Percentiles rank a stretch among this genome's conserved stretches.
These are phyloP conservation scores for Ditylenchus weischeri DNA, from an alignment of 2,888 invertebrate species.

Conservation along the genomic window DNA sequence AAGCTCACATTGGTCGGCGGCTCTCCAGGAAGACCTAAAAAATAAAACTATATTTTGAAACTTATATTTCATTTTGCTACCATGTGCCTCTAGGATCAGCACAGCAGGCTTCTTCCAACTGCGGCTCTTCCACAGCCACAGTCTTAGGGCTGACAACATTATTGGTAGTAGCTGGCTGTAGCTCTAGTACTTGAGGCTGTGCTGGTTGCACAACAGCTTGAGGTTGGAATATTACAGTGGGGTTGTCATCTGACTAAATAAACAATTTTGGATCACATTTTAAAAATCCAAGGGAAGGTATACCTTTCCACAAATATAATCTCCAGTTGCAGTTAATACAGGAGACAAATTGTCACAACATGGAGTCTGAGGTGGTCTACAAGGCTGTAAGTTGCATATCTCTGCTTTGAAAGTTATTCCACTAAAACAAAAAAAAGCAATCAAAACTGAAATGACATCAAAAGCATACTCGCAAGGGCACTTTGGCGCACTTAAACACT, in stretches of 20 bases:
- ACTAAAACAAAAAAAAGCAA: background rate
- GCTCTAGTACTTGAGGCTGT: background rate
- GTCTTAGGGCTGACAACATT: background rate
- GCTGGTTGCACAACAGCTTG: background rate
- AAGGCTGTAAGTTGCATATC: background rate
- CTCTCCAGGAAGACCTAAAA: conserved; percentile 5
- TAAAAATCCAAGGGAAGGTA: too few relatives aligned
- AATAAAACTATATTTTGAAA: too few relatives aligned
- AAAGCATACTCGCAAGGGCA: conserved; percentile 1
- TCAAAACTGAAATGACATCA: background rate
- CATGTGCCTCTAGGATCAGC: conserved; percentile 9
- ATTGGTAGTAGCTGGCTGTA: background rate
- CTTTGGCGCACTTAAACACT: background rate
- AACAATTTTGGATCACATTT: too few relatives aligned
- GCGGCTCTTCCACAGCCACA: background rate
- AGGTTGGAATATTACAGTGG: background rate
- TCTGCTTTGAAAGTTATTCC: background rate
- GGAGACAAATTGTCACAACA: background rate
- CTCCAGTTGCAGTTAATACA: background rate
- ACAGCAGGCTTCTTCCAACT: conserved; percentile 9
- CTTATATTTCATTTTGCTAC: background rate
- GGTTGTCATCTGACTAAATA: too few relatives aligned
- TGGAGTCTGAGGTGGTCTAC: background rate
- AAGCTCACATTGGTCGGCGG: background rate
- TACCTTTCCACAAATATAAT: conserved; percentile 5